Evolutionary conservation across 2,113 vertebrate genomes (phyloP).

Genomic region (Notiomystis cincta): DNA sequence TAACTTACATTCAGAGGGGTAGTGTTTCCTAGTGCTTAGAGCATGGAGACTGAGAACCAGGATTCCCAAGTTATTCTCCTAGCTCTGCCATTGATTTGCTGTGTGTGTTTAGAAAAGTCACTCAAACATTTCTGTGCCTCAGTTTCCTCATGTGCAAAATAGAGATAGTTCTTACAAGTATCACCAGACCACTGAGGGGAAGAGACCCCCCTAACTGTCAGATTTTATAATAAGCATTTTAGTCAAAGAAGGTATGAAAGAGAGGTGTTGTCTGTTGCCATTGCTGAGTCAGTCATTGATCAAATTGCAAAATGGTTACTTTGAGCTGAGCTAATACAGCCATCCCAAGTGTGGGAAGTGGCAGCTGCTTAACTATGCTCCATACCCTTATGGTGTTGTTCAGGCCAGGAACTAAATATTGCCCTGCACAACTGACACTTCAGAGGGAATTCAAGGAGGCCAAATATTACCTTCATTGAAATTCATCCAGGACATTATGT

Average conservation of each 20-base stretch:
- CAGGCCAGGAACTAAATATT: neutral
- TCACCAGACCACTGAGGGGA: neutral
- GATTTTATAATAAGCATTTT: neutral
- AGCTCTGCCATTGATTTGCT: neutral
- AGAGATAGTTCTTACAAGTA: neutral
- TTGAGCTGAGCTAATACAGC: neutral
- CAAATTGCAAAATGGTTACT: neutral
- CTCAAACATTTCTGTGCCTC: neutral
- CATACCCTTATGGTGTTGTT: neutral
- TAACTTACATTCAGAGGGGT: slow-evolving; percentile 32
- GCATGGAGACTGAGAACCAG: neutral
- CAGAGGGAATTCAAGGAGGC: neutral
- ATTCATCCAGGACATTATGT: neutral
- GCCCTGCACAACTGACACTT: neutral
- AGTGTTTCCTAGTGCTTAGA: neutral
- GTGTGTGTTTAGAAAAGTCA: neutral
- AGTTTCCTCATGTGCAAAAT: neutral
- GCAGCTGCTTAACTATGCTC: neutral
- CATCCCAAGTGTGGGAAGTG: neutral
- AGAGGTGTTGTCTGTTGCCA: neutral
- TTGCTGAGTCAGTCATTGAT: neutral
- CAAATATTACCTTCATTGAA: neutral
- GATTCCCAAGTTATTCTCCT: neutral
- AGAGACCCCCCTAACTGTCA: neutral
- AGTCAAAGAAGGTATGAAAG: neutral